phyloP scores from a whole-genome alignment of 1,140 invertebrate genomes.

The Chlorops oryzae region DNA sequence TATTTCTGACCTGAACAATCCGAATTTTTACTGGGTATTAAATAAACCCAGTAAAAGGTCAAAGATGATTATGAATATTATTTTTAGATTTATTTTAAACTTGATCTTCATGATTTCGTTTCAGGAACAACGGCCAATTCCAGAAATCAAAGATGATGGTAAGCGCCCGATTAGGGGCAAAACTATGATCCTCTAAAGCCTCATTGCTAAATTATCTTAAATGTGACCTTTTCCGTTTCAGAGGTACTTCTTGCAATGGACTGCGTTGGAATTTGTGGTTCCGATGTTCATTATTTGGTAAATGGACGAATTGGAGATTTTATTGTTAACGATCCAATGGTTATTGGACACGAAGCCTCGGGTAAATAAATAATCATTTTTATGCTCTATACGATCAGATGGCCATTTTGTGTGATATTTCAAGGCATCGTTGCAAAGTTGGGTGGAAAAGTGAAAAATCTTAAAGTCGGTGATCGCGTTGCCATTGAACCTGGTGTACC shows the following conservation, averaged over 20 bases:
- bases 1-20: too few species aligned
- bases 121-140: conserved; percentile 65
- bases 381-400: conserved; percentile 39
- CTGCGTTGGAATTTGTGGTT: conserved; percentile 92
- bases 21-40: too few species aligned
- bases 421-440: conserved; percentile 55
- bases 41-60: too few species aligned
- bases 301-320: conserved; percentile 78
- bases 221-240: not conserved
- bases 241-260: conserved; percentile 86
- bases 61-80: not conserved
- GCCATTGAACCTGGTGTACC: conserved; percentile 90
- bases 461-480: conserved; percentile 80
- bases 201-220: too few species aligned
- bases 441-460: conserved; percentile 68
- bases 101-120: conserved; percentile 28
- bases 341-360: conserved; percentile 84
- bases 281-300: conserved; percentile 88
- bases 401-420: not conserved
- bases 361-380: conserved; percentile 43
- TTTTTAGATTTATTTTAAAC: not conserved
- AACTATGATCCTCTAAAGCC: too few species aligned
- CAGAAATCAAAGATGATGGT: conserved; percentile 60
- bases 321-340: conserved; percentile 74
- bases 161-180: too few species aligned